phyloP scores from a whole-genome alignment of 2,888 invertebrate genomes.

The Eristalis intricaria region DNA sequence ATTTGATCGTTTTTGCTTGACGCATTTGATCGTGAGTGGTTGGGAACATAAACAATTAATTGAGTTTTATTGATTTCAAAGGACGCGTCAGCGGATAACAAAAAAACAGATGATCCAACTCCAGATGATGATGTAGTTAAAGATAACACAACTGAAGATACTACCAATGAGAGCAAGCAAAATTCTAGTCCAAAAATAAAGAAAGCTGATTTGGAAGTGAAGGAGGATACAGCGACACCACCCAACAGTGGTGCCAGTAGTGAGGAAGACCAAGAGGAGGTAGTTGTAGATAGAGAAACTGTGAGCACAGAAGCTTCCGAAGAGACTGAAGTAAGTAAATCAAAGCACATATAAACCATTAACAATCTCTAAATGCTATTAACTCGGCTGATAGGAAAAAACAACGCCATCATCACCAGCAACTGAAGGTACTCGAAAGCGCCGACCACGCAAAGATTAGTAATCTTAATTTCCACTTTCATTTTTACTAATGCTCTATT shows the following conservation, averaged over 20 bases:
- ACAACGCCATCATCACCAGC: conserved; percentile 59
- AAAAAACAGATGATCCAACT: conserved; percentile 88
- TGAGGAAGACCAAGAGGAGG: conserved; percentile 72
- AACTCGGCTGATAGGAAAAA: conserved; percentile 30
- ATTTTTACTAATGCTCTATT: conserved; percentile 62
- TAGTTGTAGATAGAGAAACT: conserved; percentile 61
- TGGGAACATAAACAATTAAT: background rate
- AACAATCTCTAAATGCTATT: background rate
- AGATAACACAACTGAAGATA: conserved; percentile 63
- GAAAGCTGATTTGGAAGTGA: conserved; percentile 81
- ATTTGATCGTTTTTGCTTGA: background rate
- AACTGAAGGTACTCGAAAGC: conserved; percentile 76
- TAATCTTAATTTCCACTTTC: conserved; percentile 59
- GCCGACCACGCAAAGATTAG: conserved; percentile 79
- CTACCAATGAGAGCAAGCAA: conserved; percentile 70
- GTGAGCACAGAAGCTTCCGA: conserved; percentile 65
- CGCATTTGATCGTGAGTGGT: background rate
- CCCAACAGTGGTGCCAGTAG: conserved; percentile 72
- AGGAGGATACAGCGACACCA: conserved; percentile 56
- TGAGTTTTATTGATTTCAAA: conserved; percentile 57
- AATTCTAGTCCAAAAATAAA: conserved; percentile 78
- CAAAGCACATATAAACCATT: background rate
- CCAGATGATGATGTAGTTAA: conserved; percentile 82
- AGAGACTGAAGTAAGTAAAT: conserved; percentile 76
- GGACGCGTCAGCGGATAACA: conserved; percentile 83